Conservation (phyloP, 1,140 invertebrate genomes). For the Drosophila baimaii region DNA sequence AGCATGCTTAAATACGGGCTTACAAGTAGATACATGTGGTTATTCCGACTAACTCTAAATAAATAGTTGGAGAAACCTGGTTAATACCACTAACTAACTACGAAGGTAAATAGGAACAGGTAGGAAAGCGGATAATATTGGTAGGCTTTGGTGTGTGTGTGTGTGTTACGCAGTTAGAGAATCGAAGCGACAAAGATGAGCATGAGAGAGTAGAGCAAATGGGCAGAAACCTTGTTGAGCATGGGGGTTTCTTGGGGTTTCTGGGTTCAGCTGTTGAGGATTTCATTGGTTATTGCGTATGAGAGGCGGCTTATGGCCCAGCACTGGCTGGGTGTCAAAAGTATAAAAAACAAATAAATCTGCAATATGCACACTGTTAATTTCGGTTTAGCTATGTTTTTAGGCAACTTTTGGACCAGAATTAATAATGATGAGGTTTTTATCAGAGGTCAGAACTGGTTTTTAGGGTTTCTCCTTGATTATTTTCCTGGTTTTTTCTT, state of each 20-base stretch:
- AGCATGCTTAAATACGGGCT: conserved; percentile 13
- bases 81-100: conserved; percentile 38
- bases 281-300: conserved; percentile 70
- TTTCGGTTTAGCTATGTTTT: conserved; percentile 52
- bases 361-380: conserved; percentile 60
- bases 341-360: conserved; percentile 44
- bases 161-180: conserved; percentile 62
- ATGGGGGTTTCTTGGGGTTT: conserved; percentile 29
- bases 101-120: conserved; percentile 10
- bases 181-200: conserved; percentile 68
- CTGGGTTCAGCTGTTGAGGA: conserved; percentile 44
- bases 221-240: conserved; percentile 37
- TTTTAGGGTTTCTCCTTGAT: conserved; percentile 45
- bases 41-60: conserved; percentile 18
- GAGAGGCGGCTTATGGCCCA: conserved; percentile 34
- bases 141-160: conserved; percentile 36
- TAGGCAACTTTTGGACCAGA: conserved; percentile 70
- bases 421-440: conserved; percentile 61
- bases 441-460: conserved; percentile 13
- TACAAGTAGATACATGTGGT: conserved; percentile 6
- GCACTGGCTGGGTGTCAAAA: conserved; percentile 55
- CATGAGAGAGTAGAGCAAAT: conserved; percentile 43
- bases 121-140: conserved; percentile 12
- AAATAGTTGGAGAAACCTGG: conserved; percentile 28
- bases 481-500: conserved; percentile 40